Percentiles rank a stretch among this genome's conserved stretches.
Conservation (phyloP, 2,888 invertebrate species). For the Philopedon plagiatum region DNA sequence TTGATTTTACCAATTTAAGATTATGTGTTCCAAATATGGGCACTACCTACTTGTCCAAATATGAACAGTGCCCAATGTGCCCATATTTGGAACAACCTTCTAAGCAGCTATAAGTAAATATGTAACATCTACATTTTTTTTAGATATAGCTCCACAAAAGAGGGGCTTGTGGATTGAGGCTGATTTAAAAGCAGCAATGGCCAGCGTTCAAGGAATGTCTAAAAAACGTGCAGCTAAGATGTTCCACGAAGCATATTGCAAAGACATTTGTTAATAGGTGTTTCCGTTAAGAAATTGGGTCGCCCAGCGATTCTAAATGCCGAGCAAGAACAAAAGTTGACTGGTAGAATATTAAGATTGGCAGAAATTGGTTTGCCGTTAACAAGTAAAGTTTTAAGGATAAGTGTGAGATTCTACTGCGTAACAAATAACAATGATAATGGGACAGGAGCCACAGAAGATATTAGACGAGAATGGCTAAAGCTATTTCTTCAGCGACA, state of each 20-base stretch:
- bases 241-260: background rate
- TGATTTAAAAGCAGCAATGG: no score
- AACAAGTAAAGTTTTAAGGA: background rate
- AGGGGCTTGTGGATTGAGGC: background rate
- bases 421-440: background rate
- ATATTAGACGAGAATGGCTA: background rate
- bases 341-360: constrained; percentile 3
- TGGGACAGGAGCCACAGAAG: constrained; percentile 9
- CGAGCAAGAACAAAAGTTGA: constrained; percentile 7
- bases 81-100: no score
- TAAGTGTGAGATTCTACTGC: no score
- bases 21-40: no score
- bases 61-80: no score
- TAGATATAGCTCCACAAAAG: no score
- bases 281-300: constrained; percentile 2
- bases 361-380: constrained; percentile 17
- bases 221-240: background rate
- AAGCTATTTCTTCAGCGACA: constrained; percentile 1
- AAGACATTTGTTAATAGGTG: constrained; percentile 9
- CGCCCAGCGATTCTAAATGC: background rate
- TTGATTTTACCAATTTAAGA: no score
- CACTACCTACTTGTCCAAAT: no score
- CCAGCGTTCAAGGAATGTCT: background rate
- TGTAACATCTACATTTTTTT: no score
- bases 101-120: no score